phyloP scores from a whole-genome alignment of 2,888 invertebrate genomes.

The Thalpophila matura region DNA sequence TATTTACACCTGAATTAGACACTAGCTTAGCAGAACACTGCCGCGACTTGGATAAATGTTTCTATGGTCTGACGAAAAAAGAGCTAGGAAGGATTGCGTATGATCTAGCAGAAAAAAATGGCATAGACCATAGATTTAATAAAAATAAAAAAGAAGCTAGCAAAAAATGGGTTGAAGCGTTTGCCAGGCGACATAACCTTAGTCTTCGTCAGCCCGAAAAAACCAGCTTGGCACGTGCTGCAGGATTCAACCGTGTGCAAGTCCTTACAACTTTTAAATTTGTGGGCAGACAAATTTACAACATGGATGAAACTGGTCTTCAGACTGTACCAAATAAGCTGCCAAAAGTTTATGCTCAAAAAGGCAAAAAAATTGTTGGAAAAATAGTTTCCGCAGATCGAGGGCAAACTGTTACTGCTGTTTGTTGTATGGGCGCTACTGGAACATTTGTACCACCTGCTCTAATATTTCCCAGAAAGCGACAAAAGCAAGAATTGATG shows the following conservation, averaged over 20 bases:
- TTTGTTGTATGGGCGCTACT: conserved; percentile 55
- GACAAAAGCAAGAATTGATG: conserved; percentile 52
- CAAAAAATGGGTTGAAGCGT: too few relatives aligned
- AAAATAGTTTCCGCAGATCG: background rate
- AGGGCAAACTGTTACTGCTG: conserved; percentile 1
- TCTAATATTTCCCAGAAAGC: conserved; percentile 61
- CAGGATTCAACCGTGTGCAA: conserved; percentile 1
- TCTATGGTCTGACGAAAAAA: too few relatives aligned
- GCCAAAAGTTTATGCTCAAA: background rate
- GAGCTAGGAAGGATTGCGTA: too few relatives aligned
- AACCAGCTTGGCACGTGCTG: too few relatives aligned
- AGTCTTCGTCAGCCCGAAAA: too few relatives aligned
- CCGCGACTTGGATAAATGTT: too few relatives aligned
- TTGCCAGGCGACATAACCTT: too few relatives aligned
- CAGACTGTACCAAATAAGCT: background rate
- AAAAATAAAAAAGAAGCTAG: too few relatives aligned
- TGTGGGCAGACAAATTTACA: background rate
- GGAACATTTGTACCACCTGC: conserved; percentile 64
- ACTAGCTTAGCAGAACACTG: too few relatives aligned
- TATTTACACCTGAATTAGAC: too few relatives aligned
- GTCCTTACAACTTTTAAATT: background rate
- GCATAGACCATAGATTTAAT: too few relatives aligned
- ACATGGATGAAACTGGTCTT: background rate
- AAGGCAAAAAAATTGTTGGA: background rate
- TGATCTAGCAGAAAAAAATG: too few relatives aligned